These are phyloP conservation scores for Xylocampa areola DNA, from an alignment of 2,888 invertebrate species.

Conservation along the genomic window DNA sequence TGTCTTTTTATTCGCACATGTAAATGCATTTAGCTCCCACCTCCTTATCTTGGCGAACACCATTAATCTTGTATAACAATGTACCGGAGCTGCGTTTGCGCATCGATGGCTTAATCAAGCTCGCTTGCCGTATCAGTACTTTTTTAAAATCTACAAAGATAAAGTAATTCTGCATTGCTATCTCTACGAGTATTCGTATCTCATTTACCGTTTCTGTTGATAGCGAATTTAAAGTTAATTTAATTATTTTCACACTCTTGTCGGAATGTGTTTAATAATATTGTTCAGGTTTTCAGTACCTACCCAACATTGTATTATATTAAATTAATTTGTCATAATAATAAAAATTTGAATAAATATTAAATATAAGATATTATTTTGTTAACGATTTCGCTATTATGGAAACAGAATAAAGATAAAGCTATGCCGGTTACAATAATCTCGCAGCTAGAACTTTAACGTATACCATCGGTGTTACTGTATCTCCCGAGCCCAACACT, in stretches of 20 bases:
- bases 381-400: no score
- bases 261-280: constrained; percentile 24
- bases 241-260: constrained; percentile 46
- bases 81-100: constrained; percentile 77
- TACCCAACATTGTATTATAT: no score
- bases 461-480: no score
- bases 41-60: constrained; percentile 85
- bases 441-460: no score
- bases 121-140: constrained; percentile 69
- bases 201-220: constrained; percentile 50
- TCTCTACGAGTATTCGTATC: constrained; percentile 48
- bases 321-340: no score
- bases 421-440: no score
- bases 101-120: constrained; percentile 86
- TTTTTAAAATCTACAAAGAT: constrained; percentile 71
- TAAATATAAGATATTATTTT: no score
- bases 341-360: no score
- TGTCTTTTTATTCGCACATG: constrained; percentile 87
- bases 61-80: constrained; percentile 90
- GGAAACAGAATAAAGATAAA: no score
- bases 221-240: constrained; percentile 33
- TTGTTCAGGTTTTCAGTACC: no score
- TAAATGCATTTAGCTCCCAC: constrained; percentile 89
- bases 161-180: constrained; percentile 60
- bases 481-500: no score